Conservation (phyloP, 2,888 invertebrate species). For the Colostygia pectinataria region DNA sequence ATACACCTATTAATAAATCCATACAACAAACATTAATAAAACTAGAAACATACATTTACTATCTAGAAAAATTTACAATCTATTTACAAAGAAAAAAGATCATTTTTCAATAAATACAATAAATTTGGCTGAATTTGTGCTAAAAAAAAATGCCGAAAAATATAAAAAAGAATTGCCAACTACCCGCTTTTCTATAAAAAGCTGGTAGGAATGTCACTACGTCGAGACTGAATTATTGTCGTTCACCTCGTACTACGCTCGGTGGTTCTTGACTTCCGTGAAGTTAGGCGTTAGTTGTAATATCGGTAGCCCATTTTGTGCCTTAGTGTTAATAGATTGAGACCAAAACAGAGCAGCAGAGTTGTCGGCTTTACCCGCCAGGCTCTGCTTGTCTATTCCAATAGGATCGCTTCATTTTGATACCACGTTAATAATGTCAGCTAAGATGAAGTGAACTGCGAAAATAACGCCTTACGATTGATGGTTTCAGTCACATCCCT, state of each 20-base stretch:
- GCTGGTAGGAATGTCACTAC: conserved; percentile 34
- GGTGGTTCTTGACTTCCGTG: not conserved
- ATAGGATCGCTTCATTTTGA: too few relatives aligned
- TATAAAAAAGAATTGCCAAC: conserved; percentile 15
- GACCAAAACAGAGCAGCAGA: too few relatives aligned
- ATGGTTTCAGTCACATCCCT: too few relatives aligned
- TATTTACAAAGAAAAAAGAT: conserved; percentile 68
- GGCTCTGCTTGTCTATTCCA: too few relatives aligned
- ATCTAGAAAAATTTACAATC: conserved; percentile 74
- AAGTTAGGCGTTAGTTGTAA: not conserved
- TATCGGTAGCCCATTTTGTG: too few relatives aligned
- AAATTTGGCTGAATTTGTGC: conserved; percentile 65
- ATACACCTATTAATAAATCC: conserved; percentile 37
- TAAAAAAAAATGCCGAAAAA: conserved; percentile 38
- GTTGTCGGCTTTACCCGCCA: too few relatives aligned
- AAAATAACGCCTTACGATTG: too few relatives aligned
- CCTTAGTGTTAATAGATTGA: too few relatives aligned
- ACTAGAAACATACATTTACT: conserved; percentile 65
- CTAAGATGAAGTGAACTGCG: too few relatives aligned
- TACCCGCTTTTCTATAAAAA: conserved; percentile 21
- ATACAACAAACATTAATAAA: conserved; percentile 43
- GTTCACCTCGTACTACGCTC: conserved; percentile 45
- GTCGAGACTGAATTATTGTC: conserved; percentile 59
- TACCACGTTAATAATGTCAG: too few relatives aligned
- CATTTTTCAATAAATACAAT: conserved; percentile 69